phyloP scores from a whole-genome alignment of 1,140 invertebrate species.

The Philotrypesis tridentata region DNA sequence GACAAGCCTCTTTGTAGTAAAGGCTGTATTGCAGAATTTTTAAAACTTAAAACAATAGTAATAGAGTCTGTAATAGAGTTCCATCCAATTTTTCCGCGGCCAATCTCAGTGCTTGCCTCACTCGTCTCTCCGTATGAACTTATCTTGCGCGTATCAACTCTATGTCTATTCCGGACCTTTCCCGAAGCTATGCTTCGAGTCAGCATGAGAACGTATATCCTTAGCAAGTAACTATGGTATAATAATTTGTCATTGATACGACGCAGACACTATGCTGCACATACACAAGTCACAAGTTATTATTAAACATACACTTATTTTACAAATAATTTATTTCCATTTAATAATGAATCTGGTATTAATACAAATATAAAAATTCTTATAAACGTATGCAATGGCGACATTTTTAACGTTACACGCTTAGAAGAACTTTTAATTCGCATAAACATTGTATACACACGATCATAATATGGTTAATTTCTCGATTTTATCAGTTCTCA shows the following conservation, averaged over 20 bases:
- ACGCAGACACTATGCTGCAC: background rate
- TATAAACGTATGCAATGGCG: too few relatives aligned
- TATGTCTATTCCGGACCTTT: slow-evolving; percentile 45
- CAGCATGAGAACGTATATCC: slow-evolving; percentile 25
- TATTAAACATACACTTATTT: too few relatives aligned
- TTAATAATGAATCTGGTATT: too few relatives aligned
- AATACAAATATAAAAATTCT: too few relatives aligned
- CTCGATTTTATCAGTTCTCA: too few relatives aligned
- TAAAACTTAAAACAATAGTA: slow-evolving; percentile 37
- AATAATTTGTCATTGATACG: slow-evolving; percentile 31
- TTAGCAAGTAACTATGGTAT: slow-evolving; percentile 34
- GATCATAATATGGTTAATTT: too few relatives aligned
- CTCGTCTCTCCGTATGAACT: slow-evolving; percentile 19
- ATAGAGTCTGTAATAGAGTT: slow-evolving; percentile 26
- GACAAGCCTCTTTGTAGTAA: slow-evolving; percentile 81
- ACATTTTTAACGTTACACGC: too few relatives aligned
- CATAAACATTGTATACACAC: too few relatives aligned
- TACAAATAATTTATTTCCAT: too few relatives aligned
- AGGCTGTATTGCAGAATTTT: slow-evolving; percentile 66
- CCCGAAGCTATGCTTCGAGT: slow-evolving; percentile 37
- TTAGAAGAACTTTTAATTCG: too few relatives aligned
- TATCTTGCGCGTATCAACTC: slow-evolving; percentile 45
- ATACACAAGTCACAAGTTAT: background rate
- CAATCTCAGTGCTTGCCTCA: slow-evolving; percentile 7
- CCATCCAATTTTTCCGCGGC: slow-evolving; percentile 5